phyloP scores from a whole-genome alignment of 2,113 vertebrate species.

The Limnothrissa miodon region DNA sequence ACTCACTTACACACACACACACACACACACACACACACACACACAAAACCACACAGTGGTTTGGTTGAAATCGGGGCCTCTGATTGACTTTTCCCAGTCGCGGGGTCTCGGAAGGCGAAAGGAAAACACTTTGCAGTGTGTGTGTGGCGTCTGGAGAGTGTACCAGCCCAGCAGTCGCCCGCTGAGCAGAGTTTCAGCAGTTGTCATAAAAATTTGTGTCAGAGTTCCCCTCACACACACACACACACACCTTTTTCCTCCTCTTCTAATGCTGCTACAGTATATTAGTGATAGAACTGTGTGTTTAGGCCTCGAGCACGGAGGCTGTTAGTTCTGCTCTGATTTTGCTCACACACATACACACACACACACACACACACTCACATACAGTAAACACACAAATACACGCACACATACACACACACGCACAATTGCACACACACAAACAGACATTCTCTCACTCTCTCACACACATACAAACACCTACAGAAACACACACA shows the following conservation, averaged over 20 bases:
- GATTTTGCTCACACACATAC: background rate
- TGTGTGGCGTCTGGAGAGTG: slow-evolving; percentile 24
- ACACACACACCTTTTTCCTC: background rate
- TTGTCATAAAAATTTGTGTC: slow-evolving; percentile 29
- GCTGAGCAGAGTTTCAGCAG: slow-evolving; percentile 30
- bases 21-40: slow-evolving; percentile 51
- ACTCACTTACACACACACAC: slow-evolving; percentile 34
- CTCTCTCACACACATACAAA: slow-evolving; percentile 25
- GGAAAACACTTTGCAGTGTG: slow-evolving; percentile 60
- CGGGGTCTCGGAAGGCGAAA: slow-evolving; percentile 58
- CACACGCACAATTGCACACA: slow-evolving; percentile 7
- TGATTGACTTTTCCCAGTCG: slow-evolving; percentile 68
- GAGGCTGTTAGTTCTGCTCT: too few relatives aligned
- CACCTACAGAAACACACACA: slow-evolving; percentile 1
- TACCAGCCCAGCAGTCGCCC: slow-evolving; percentile 18
- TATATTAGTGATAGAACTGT: too few relatives aligned
- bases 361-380: slow-evolving; percentile 16
- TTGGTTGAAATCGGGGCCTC: slow-evolving; percentile 58
- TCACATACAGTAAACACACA: background rate
- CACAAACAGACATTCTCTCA: slow-evolving; percentile 7
- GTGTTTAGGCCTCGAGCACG: too few relatives aligned
- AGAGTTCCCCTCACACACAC: background rate
- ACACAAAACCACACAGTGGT: slow-evolving; percentile 29
- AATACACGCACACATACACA: slow-evolving; percentile 11
- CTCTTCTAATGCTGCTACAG: too few relatives aligned